A percentile compares a stretch with the other conserved stretches of the same genome.
Evolutionary conservation across 1,140 invertebrate species (phyloP).

Genomic region (Tetragonula clypearis): DNA sequence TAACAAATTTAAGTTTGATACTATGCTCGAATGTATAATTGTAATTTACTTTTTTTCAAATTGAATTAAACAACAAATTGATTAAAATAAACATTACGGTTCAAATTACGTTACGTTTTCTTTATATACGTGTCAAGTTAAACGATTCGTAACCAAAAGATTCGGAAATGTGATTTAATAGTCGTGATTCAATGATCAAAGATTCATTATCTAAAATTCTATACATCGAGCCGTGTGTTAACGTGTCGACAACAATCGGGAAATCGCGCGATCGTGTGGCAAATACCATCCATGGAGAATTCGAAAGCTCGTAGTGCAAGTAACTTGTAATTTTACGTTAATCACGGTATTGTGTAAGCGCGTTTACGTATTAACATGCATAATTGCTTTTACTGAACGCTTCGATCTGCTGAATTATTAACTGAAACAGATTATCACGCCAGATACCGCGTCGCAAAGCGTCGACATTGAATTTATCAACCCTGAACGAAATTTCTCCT

Average conservation of each 20-base stretch:
- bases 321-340: constrained; percentile 53
- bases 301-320: background rate
- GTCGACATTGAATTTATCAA: background rate
- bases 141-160: no score
- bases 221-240: background rate
- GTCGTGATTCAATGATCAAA: background rate
- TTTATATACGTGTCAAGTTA: no score
- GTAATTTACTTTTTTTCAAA: no score
- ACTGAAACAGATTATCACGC: constrained; percentile 29
- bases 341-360: constrained; percentile 31
- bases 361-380: constrained; percentile 33
- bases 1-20: no score
- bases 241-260: background rate
- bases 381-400: constrained; percentile 39
- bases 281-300: background rate
- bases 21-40: no score
- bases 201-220: background rate
- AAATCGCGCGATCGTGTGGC: background rate
- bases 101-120: no score
- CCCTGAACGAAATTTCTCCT: background rate
- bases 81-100: no score
- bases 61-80: no score
- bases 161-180: background rate
- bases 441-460: background rate
- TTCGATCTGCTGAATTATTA: constrained; percentile 29